phyloP scores from a whole-genome alignment of 2,888 invertebrate species.

The Leptothorax acervorum region DNA sequence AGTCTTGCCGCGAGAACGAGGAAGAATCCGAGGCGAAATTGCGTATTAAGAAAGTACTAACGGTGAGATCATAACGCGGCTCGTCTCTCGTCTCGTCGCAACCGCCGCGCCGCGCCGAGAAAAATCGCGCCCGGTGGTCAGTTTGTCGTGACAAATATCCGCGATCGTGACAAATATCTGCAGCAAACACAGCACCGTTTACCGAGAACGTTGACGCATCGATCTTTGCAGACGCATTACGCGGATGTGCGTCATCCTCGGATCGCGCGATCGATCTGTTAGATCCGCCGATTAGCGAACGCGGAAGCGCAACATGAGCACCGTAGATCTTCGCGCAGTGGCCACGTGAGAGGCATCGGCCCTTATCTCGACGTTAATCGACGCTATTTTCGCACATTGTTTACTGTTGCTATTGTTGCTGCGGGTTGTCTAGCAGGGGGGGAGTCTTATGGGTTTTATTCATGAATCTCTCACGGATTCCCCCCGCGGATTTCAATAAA shows the following conservation, averaged over 20 bases:
- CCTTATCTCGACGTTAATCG: constrained; percentile 20
- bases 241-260: constrained; percentile 8
- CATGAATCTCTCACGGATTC: constrained; percentile 24
- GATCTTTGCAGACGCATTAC: neutral
- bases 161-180: neutral
- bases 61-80: constrained; percentile 70
- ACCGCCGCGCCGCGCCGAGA: neutral
- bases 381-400: constrained; percentile 33
- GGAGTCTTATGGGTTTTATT: neutral
- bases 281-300: constrained; percentile 14
- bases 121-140: neutral
- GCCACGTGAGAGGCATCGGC: constrained; percentile 30
- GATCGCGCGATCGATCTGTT: constrained; percentile 22
- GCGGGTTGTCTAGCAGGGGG: neutral
- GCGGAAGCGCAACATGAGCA: constrained; percentile 8
- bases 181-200: neutral
- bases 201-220: constrained; percentile 4
- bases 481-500: constrained; percentile 30
- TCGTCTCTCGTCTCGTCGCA: neutral
- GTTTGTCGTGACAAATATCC: neutral
- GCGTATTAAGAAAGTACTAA: constrained; percentile 71
- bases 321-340: neutral
- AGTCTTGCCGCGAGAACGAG: constrained; percentile 53
- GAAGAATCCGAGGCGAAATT: constrained; percentile 74
- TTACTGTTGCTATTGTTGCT: constrained; percentile 38